Percentiles rank a stretch among this genome's conserved stretches.
These are phyloP conservation scores for Myiotriccus ornatus DNA, from an alignment of 2,797 vertebrate genomes.

Conservation along the genomic window DNA sequence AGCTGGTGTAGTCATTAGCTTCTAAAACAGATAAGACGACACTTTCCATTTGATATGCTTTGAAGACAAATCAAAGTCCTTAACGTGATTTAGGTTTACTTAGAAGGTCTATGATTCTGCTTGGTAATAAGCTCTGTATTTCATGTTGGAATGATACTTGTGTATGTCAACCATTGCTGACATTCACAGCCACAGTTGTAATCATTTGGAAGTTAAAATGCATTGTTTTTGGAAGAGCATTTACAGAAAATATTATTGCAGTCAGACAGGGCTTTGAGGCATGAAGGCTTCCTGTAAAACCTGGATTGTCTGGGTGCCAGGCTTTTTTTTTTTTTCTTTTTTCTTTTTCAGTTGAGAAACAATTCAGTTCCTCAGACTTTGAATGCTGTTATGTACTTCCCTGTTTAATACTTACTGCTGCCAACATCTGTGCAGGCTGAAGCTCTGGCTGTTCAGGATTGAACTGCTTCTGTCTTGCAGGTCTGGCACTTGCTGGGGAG, in stretches of 20 bases:
- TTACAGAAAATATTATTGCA: background rate
- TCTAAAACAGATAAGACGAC: background rate
- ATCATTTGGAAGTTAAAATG: background rate
- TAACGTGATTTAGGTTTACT: background rate
- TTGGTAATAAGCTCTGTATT: background rate
- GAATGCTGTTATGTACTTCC: background rate
- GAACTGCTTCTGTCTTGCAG: background rate
- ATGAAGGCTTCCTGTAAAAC: background rate
- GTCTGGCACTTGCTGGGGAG: background rate
- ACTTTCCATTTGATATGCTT: background rate
- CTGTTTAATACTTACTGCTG: background rate
- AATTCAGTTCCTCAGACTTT: background rate
- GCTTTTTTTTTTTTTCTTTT: background rate
- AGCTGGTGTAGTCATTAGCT: background rate
- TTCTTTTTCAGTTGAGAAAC: background rate
- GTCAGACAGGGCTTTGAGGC: background rate
- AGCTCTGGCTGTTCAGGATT: background rate
- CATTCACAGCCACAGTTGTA: background rate
- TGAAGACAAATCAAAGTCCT: slow-evolving; percentile 19
- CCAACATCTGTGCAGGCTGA: accelerated
- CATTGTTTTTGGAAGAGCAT: background rate
- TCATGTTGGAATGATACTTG: background rate
- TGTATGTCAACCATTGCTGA: background rate
- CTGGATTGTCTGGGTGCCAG: background rate
- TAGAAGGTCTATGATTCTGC: background rate